Conservation (phyloP, 2,888 invertebrate genomes). For the Philhelius pedissequus region DNA sequence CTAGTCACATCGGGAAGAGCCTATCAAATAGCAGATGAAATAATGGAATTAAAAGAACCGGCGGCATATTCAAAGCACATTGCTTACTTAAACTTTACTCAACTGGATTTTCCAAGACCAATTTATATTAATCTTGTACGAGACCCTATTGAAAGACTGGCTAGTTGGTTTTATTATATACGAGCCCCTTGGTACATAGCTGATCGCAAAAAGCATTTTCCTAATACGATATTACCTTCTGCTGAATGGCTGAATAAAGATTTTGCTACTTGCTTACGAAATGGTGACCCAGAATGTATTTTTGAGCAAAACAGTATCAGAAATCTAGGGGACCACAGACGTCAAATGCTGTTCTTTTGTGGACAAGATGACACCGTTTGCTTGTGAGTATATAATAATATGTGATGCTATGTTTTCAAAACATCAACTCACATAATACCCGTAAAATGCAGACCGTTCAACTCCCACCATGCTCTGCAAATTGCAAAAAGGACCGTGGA, state of each 20-base stretch:
- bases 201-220: constrained; percentile 80
- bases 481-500: constrained; percentile 89
- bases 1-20: constrained; percentile 86
- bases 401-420: background rate
- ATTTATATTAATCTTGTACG: constrained; percentile 92
- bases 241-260: constrained; percentile 79
- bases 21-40: constrained; percentile 85
- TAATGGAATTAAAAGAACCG: constrained; percentile 86
- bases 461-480: constrained; percentile 89
- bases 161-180: constrained; percentile 94
- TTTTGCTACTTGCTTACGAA: constrained; percentile 89
- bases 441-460: constrained; percentile 83
- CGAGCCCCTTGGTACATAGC: constrained; percentile 93
- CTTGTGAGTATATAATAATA: constrained; percentile 58
- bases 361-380: constrained; percentile 83
- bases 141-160: constrained; percentile 91
- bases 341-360: constrained; percentile 91
- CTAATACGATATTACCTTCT: constrained; percentile 76
- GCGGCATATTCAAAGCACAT: constrained; percentile 91
- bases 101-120: constrained; percentile 86
- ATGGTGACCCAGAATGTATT: constrained; percentile 88
- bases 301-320: constrained; percentile 88
- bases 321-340: constrained; percentile 89
- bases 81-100: constrained; percentile 90
- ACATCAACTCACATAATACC: background rate